Percentiles rank a stretch among this genome's conserved stretches.
phyloP scores from a whole-genome alignment of 2,888 invertebrate genomes.

The Meteorus colon region DNA sequence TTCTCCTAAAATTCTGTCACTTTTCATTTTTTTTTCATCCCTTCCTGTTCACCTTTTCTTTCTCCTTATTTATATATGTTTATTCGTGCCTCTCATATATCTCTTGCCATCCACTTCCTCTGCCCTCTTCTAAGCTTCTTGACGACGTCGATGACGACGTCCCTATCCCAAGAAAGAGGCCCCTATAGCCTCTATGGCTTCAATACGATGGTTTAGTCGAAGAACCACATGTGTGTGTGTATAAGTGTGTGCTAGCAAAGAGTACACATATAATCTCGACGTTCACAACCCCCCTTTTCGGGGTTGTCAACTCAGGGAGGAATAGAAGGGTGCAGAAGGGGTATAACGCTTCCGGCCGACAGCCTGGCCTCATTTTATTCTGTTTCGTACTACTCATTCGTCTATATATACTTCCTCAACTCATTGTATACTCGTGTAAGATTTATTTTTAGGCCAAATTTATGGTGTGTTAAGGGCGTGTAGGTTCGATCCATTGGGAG shows the following conservation, averaged over 20 bases:
- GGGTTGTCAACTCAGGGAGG: background rate
- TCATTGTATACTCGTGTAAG: conserved; percentile 9
- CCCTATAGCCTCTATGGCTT: conserved; percentile 18
- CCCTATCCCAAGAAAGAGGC: background rate
- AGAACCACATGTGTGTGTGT: background rate
- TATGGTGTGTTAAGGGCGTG: conserved; percentile 16
- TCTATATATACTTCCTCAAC: background rate
- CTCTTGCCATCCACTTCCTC: background rate
- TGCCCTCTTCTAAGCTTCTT: background rate
- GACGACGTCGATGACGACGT: conserved; percentile 13
- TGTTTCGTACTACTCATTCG: conserved; percentile 9
- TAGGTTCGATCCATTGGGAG: conserved; percentile 8
- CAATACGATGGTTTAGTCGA: conserved; percentile 16
- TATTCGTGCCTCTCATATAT: background rate
- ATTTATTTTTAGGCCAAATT: conserved; percentile 17
- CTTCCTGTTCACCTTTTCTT: background rate
- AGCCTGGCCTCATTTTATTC: conserved; percentile 13
- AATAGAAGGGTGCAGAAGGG: background rate
- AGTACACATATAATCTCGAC: conserved; percentile 19
- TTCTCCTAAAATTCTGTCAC: background rate
- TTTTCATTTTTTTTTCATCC: conserved; percentile 1
- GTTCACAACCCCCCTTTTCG: background rate
- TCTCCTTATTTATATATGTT: background rate
- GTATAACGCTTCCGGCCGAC: conserved; percentile 24
- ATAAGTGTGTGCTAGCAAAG: background rate